phyloP scores from a whole-genome alignment of 2,888 invertebrate genomes.

The Gnatocerus cornutus region DNA sequence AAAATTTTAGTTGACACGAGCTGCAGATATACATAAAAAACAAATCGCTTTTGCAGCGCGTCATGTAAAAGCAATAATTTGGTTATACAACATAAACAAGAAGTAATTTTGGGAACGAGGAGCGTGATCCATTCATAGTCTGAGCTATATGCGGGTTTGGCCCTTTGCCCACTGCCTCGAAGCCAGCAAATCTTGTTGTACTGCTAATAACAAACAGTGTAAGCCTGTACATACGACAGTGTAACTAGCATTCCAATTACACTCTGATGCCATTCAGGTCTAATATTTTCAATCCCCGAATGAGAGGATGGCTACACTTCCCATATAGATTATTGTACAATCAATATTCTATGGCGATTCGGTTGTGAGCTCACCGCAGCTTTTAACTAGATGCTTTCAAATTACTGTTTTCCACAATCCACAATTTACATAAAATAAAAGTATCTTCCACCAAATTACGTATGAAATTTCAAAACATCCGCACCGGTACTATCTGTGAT shows the following conservation, averaged over 20 bases:
- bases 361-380: constrained; percentile 33
- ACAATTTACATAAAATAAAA: constrained; percentile 40
- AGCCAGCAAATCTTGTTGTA: constrained; percentile 35
- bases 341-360: constrained; percentile 15
- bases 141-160: constrained; percentile 37
- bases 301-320: neutral
- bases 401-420: constrained; percentile 20
- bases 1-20: constrained; percentile 18
- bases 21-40: constrained; percentile 15
- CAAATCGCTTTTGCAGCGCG: constrained; percentile 1
- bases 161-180: constrained; percentile 32
- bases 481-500: neutral
- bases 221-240: constrained; percentile 14
- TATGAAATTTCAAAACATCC: constrained; percentile 3
- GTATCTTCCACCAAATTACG: constrained; percentile 12
- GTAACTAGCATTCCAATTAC: constrained; percentile 33
- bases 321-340: constrained; percentile 15
- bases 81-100: constrained; percentile 38
- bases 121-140: constrained; percentile 35
- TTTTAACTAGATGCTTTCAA: constrained; percentile 31
- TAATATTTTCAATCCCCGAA: constrained; percentile 6
- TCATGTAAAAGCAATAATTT: constrained; percentile 28
- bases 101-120: constrained; percentile 38
- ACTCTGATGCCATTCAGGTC: constrained; percentile 3
- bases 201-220: constrained; percentile 39